Evolutionary conservation across 2,888 invertebrate genomes (phyloP).

Genomic region (Campopleginae sp.): DNA sequence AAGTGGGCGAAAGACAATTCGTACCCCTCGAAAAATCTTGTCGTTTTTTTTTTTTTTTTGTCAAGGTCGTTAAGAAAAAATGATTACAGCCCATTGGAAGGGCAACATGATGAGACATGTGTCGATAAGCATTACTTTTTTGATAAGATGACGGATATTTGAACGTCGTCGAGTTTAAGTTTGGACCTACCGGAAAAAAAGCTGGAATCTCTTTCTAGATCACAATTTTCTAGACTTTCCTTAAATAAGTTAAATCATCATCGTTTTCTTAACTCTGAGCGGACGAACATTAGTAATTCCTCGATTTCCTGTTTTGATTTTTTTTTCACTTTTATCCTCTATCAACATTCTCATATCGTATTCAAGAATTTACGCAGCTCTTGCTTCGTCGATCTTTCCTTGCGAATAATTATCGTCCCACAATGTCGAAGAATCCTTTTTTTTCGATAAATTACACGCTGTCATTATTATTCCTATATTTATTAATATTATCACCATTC

Average conservation of each 20-base stretch:
- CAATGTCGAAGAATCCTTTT: not conserved
- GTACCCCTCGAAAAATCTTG: not conserved
- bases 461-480: not conserved
- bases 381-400: not conserved
- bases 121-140: no score
- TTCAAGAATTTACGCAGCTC: not conserved
- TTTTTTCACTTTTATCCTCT: not conserved
- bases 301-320: not conserved
- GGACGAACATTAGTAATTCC: not conserved
- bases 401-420: not conserved
- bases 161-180: no score
- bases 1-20: not conserved
- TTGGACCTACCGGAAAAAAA: no score
- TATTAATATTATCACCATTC: not conserved
- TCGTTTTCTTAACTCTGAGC: not conserved
- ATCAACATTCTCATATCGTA: slow-evolving; percentile 16
- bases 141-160: no score
- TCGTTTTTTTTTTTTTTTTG: not conserved
- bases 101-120: no score
- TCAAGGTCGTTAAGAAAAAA: no score
- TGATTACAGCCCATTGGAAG: no score
- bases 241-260: not conserved
- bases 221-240: not conserved
- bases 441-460: not conserved
- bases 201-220: no score